These are phyloP conservation scores for Wasmannia auropunctata DNA, from an alignment of 1,140 invertebrate species.

Conservation along the genomic window DNA sequence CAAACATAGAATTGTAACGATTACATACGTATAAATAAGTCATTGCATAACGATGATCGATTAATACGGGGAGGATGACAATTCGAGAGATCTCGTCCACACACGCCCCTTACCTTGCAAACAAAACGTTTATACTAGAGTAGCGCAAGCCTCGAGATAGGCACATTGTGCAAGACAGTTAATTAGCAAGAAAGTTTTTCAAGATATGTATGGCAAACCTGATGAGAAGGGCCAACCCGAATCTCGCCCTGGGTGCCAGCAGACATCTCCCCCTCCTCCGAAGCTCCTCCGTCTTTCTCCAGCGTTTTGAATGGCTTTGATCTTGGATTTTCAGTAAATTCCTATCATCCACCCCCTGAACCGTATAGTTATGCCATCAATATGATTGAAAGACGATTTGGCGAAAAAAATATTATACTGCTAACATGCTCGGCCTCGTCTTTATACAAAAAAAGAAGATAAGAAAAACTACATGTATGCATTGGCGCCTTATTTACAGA, in stretches of 20 bases:
- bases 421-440: slow-evolving; percentile 66
- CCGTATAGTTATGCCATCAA: slow-evolving; percentile 79
- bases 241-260: slow-evolving; percentile 96
- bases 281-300: slow-evolving; percentile 85
- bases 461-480: slow-evolving; percentile 59
- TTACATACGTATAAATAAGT: background rate
- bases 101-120: slow-evolving; percentile 24
- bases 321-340: slow-evolving; percentile 84
- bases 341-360: slow-evolving; percentile 84
- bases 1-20: background rate
- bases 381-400: slow-evolving; percentile 64
- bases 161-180: slow-evolving; percentile 81
- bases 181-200: slow-evolving; percentile 78
- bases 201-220: slow-evolving; percentile 88
- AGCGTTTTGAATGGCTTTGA: slow-evolving; percentile 83
- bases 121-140: slow-evolving; percentile 41
- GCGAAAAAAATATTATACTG: slow-evolving; percentile 61
- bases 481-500: background rate
- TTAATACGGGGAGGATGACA: background rate
- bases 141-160: slow-evolving; percentile 81
- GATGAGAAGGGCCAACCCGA: slow-evolving; percentile 96
- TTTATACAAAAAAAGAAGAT: slow-evolving; percentile 22
- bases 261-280: slow-evolving; percentile 87
- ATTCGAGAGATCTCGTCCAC: slow-evolving; percentile 14
- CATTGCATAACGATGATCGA: background rate